Percentiles rank a stretch among this genome's conserved stretches.
phyloP scores from a whole-genome alignment of 2,113 vertebrate species.

The Glareola pratincola region DNA sequence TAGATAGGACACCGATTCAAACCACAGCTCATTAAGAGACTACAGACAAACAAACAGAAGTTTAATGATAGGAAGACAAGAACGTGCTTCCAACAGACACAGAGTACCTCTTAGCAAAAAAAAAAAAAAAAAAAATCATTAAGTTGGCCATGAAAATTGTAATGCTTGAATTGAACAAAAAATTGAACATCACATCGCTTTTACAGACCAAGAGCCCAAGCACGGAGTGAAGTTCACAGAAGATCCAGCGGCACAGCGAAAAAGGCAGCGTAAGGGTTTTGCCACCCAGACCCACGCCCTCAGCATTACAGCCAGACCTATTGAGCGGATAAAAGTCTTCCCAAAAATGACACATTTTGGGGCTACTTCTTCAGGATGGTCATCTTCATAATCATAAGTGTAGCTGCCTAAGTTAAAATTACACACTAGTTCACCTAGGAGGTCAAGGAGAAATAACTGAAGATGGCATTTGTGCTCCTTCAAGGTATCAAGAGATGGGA shows the following conservation, averaged over 20 bases:
- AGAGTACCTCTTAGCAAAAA: not conserved
- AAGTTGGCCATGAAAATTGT: not conserved
- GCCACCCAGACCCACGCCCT: not conserved
- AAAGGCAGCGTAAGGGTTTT: rapidly evolving
- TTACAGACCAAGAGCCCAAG: not conserved
- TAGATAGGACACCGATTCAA: not conserved
- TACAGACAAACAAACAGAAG: not conserved
- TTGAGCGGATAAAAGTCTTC: not conserved
- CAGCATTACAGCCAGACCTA: not conserved
- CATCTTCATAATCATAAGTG: not conserved
- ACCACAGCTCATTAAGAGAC: not conserved
- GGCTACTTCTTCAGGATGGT: not conserved
- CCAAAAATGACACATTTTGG: not conserved
- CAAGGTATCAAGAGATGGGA: not conserved
- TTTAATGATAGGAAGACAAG: not conserved
- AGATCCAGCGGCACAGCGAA: not conserved
- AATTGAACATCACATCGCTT: rapidly evolving
- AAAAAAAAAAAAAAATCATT: too few relatives aligned
- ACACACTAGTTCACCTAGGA: not conserved
- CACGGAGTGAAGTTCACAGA: not conserved
- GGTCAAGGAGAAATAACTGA: not conserved
- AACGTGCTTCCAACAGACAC: not conserved
- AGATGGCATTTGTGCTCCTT: not conserved
- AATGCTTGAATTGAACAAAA: not conserved
- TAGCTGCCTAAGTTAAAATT: not conserved